Conservation (phyloP, 1,140 invertebrate species). For the Drosophila aff. region DNA sequence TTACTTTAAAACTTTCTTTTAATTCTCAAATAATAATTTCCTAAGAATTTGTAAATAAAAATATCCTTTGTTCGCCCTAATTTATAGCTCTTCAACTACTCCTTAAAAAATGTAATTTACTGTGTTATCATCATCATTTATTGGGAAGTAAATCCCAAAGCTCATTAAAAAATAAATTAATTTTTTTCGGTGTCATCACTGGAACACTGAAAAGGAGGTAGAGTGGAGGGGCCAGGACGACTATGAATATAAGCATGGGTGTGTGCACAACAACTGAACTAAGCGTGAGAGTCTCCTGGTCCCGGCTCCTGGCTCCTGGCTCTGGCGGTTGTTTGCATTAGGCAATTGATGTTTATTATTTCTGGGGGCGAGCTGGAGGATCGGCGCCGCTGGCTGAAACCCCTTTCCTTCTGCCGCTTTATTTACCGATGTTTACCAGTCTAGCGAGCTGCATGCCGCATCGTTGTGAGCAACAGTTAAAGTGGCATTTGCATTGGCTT, state of each 20-base stretch:
- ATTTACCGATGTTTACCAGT: slow-evolving; percentile 36
- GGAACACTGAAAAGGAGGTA: not conserved
- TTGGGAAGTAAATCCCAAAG: not conserved
- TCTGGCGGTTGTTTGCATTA: slow-evolving; percentile 64
- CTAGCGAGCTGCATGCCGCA: slow-evolving; percentile 1
- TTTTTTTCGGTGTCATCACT: not conserved
- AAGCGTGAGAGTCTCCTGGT: slow-evolving; percentile 26
- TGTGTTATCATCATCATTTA: not conserved
- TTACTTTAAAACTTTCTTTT: not conserved
- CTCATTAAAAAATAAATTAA: not conserved
- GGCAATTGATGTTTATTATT: slow-evolving; percentile 74
- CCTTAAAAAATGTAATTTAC: no score
- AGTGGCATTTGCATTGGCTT: slow-evolving; percentile 29
- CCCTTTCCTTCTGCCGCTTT: slow-evolving; percentile 3
- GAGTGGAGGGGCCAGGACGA: not conserved
- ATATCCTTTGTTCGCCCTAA: no score
- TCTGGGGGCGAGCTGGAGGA: slow-evolving; percentile 31
- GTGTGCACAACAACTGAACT: slow-evolving; percentile 38
- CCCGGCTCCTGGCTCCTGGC: not conserved
- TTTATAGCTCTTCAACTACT: no score
- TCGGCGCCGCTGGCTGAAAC: not conserved
- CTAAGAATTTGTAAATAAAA: not conserved
- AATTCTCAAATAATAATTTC: not conserved
- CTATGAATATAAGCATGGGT: slow-evolving; percentile 39
- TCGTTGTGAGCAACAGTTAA: slow-evolving; percentile 33